These are phyloP conservation scores for Euphydryas editha DNA, from an alignment of 2,888 invertebrate species.

Conservation along the genomic window DNA sequence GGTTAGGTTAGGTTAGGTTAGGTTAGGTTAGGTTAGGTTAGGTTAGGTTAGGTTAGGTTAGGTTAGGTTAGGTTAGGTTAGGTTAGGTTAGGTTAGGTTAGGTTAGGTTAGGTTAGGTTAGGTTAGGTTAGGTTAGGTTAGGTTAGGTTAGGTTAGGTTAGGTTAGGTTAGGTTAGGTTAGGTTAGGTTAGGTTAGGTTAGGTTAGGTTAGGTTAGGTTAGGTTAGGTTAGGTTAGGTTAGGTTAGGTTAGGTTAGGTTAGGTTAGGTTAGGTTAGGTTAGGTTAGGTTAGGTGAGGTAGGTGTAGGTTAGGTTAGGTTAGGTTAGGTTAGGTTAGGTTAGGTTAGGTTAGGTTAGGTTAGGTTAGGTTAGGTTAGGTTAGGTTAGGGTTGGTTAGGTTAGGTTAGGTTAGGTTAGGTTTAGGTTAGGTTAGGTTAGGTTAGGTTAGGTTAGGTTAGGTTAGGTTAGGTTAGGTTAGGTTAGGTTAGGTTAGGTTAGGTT, in stretches of 20 bases:
- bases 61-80: conserved; percentile 17
- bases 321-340: conserved; percentile 32
- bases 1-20: conserved; percentile 16
- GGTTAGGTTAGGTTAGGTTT: conserved; percentile 43
- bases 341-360: conserved; percentile 39
- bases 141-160: conserved; percentile 16
- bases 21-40: conserved; percentile 18
- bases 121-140: conserved; percentile 17
- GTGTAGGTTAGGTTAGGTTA: too few relatives aligned
- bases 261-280: conserved; percentile 17
- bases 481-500: conserved; percentile 44
- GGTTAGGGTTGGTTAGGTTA: too few relatives aligned
- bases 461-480: conserved; percentile 41
- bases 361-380: conserved; percentile 43
- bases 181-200: conserved; percentile 16
- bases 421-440: conserved; percentile 44
- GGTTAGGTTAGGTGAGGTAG: conserved; percentile 16
- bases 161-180: conserved; percentile 17
- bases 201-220: conserved; percentile 18
- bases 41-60: conserved; percentile 18
- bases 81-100: conserved; percentile 17
- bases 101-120: conserved; percentile 18
- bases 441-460: conserved; percentile 45
- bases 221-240: conserved; percentile 18
- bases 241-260: conserved; percentile 17